Evolutionary conservation across 2,113 vertebrate genomes (phyloP).

Genomic region (Hippocampus zosterae): DNA sequence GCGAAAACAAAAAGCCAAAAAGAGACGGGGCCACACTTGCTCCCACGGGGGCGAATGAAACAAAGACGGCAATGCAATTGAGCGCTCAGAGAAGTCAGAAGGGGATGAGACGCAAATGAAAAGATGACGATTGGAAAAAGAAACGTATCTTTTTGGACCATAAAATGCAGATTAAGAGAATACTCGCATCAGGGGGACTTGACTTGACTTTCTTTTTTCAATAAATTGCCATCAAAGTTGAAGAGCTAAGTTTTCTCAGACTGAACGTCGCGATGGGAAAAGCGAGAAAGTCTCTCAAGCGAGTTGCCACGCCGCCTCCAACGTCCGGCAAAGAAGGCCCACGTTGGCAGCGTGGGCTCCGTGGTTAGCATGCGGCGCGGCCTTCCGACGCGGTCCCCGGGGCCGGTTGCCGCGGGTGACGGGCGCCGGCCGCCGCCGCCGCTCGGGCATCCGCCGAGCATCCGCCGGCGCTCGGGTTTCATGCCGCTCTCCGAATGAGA

Average conservation of each 20-base stretch:
- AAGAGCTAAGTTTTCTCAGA: no score
- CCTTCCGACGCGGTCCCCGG: slow-evolving; percentile 36
- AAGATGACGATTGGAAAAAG: no score
- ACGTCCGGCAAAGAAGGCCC: not conserved
- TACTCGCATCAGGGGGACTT: no score
- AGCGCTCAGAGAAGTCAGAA: no score
- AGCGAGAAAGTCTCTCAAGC: not conserved
- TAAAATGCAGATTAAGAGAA: no score
- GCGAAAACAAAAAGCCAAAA: not conserved
- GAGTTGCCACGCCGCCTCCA: no score
- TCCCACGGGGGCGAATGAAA: no score
- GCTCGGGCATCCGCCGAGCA: slow-evolving; percentile 50
- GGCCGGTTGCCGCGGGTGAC: slow-evolving; percentile 66
- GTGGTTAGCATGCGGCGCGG: slow-evolving; percentile 52
- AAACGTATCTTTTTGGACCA: no score
- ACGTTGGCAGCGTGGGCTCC: not conserved
- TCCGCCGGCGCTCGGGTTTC: slow-evolving; percentile 48
- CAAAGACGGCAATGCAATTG: no score
- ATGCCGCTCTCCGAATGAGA: slow-evolving; percentile 58
- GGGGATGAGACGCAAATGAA: no score
- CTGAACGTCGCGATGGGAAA: not conserved
- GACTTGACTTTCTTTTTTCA: no score
- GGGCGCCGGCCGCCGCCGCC: slow-evolving; percentile 47
- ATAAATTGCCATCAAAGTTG: no score
- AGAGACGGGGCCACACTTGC: slow-evolving; percentile 11